A percentile compares a stretch with the other conserved stretches of the same genome.
Conservation (phyloP, 2,113 vertebrate genomes). For the Callipepla californica region DNA sequence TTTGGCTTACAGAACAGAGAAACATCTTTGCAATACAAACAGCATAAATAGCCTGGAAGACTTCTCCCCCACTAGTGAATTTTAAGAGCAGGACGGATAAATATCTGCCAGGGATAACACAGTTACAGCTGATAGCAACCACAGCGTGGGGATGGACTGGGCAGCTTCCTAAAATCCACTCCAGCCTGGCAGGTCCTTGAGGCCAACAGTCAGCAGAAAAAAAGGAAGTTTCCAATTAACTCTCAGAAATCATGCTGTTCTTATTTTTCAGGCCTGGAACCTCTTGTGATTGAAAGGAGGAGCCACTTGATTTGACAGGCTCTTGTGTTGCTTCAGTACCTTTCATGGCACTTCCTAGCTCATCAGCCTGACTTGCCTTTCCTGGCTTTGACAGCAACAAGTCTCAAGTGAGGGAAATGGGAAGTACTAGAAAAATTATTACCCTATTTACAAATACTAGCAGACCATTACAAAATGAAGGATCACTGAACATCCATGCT, state of each 20-base stretch:
- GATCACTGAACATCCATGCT: not conserved
- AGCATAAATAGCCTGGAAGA: not conserved
- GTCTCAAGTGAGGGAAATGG: not conserved
- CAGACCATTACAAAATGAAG: not conserved
- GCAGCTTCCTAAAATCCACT: not conserved
- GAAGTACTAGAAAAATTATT: slow-evolving; percentile 16
- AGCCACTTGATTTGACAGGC: slow-evolving; percentile 40
- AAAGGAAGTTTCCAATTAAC: not conserved
- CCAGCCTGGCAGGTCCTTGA: not conserved
- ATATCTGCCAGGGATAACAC: not conserved
- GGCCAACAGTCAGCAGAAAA: not conserved
- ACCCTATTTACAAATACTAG: slow-evolving; percentile 22
- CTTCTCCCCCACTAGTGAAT: not conserved
- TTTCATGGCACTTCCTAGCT: slow-evolving; percentile 41
- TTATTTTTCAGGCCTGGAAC: slow-evolving; percentile 14
- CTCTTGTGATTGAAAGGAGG: slow-evolving; percentile 49
- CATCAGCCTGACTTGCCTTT: slow-evolving; percentile 12
- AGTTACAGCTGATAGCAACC: not conserved
- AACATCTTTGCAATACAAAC: not conserved
- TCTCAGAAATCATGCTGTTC: slow-evolving; percentile 1
- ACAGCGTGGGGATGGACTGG: not conserved
- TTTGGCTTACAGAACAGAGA: not conserved
- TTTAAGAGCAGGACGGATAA: not conserved
- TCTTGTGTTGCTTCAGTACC: slow-evolving; percentile 57
- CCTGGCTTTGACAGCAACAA: slow-evolving; percentile 45